Conservation (phyloP, 2,113 vertebrate genomes). For the Desmodus rotundus region DNA sequence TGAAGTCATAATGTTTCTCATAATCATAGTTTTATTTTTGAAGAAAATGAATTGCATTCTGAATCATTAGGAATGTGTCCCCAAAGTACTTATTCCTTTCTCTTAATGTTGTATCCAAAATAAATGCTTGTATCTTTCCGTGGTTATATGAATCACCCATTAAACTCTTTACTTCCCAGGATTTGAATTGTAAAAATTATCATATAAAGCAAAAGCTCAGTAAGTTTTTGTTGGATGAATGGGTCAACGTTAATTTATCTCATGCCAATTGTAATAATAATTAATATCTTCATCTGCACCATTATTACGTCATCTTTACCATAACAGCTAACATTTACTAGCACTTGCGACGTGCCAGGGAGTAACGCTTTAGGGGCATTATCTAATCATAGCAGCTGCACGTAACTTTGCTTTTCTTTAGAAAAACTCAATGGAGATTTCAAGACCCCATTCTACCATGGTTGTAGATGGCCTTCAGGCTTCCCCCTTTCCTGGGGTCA, state of each 20-base stretch:
- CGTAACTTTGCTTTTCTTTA: conserved; percentile 24
- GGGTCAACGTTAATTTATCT: not conserved
- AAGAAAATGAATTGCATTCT: conserved; percentile 14
- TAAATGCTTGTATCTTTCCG: not conserved
- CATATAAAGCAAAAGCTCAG: not conserved
- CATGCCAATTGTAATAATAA: conserved; percentile 39
- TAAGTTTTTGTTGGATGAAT: conserved; percentile 19
- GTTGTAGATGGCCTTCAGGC: not conserved
- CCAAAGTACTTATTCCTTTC: not conserved
- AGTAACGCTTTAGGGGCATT: not conserved
- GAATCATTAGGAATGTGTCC: not conserved
- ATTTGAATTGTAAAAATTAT: not conserved
- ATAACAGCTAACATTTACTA: not conserved
- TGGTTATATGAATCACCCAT: conserved; percentile 13
- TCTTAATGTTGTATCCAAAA: not conserved
- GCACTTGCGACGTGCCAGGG: not conserved
- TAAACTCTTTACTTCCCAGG: not conserved
- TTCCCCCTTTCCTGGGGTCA: not conserved
- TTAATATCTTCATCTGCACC: conserved; percentile 1
- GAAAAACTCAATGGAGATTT: conserved; percentile 31
- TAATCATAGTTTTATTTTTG: not conserved
- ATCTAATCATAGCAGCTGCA: not conserved
- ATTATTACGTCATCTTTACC: not conserved
- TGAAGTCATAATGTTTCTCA: not conserved
- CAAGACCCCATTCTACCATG: not conserved